phyloP scores from a whole-genome alignment of 1,140 invertebrate genomes.

The Heliconius eleuchia region DNA sequence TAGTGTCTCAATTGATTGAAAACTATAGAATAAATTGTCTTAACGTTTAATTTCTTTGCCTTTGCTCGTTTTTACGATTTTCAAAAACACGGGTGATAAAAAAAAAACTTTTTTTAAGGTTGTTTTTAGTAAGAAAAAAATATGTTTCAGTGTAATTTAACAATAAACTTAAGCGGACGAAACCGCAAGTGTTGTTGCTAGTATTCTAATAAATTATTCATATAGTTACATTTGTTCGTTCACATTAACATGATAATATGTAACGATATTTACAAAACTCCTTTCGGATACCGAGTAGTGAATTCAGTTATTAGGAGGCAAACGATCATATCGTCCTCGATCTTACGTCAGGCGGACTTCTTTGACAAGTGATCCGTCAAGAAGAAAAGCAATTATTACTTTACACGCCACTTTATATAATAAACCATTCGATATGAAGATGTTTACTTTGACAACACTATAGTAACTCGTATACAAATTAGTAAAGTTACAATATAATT shows the following conservation, averaged over 20 bases:
- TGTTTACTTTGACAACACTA: conserved; percentile 38
- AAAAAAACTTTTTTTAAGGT: no score
- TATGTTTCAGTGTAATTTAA: no score
- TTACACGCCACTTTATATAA: conserved; percentile 31
- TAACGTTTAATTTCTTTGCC: no score
- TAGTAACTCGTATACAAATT: conserved; percentile 33
- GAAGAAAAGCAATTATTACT: conserved; percentile 46
- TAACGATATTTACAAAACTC: neutral
- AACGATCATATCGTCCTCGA: conserved; percentile 32
- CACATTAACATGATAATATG: neutral
- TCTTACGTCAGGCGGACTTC: conserved; percentile 39
- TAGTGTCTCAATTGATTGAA: no score
- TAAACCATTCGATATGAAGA: conserved; percentile 39
- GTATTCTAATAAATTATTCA: neutral
- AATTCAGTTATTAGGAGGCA: conserved; percentile 35
- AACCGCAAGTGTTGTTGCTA: no score
- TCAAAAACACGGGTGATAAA: no score
- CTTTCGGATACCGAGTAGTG: neutral
- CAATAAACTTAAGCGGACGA: no score
- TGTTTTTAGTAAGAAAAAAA: no score
- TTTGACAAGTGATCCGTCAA: conserved; percentile 46
- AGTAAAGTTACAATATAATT: conserved; percentile 33
- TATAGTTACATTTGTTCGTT: neutral
- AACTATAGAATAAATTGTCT: no score
- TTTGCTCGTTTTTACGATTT: no score